Conservation (phyloP, 2,888 invertebrate genomes). For the Lymantria monacha region DNA sequence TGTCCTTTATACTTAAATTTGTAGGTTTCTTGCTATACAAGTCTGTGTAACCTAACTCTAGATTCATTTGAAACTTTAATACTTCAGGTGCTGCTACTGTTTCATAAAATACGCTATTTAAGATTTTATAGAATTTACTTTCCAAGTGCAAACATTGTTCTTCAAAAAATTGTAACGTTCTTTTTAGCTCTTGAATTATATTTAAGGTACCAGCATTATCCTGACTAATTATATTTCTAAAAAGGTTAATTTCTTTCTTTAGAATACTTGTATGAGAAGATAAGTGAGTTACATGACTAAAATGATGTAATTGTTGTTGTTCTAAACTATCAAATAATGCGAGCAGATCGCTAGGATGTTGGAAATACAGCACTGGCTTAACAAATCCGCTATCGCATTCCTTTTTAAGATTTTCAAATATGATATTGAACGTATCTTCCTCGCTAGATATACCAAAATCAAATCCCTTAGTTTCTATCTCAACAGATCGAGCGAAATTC, state of each 20-base stretch:
- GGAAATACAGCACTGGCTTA: conserved; percentile 81
- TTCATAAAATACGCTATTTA: conserved; percentile 81
- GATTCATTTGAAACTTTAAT: conserved; percentile 80
- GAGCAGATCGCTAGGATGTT: conserved; percentile 77
- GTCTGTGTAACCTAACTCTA: conserved; percentile 85
- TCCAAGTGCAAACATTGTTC: conserved; percentile 75
- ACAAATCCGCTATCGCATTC: conserved; percentile 60
- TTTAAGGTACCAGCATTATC: conserved; percentile 47
- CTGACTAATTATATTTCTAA: conserved; percentile 62
- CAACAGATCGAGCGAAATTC: conserved; percentile 67
- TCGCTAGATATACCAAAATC: conserved; percentile 59
- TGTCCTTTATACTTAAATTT: conserved; percentile 75
- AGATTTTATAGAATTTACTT: conserved; percentile 76
- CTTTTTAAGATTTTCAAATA: conserved; percentile 73
- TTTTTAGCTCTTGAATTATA: conserved; percentile 53
- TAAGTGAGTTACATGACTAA: conserved; percentile 82
- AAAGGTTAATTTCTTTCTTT: conserved; percentile 62
- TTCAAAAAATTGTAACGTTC: conserved; percentile 65
- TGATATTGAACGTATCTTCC: conserved; percentile 61
- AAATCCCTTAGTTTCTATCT: conserved; percentile 72
- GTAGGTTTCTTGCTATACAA: conserved; percentile 82
- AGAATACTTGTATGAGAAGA: conserved; percentile 76
- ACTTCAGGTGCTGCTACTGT: conserved; percentile 80
- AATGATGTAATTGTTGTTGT: conserved; percentile 84
- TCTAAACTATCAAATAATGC: conserved; percentile 83